phyloP scores from a whole-genome alignment of 2,797 vertebrate genomes.

The Trematomus bernacchii region DNA sequence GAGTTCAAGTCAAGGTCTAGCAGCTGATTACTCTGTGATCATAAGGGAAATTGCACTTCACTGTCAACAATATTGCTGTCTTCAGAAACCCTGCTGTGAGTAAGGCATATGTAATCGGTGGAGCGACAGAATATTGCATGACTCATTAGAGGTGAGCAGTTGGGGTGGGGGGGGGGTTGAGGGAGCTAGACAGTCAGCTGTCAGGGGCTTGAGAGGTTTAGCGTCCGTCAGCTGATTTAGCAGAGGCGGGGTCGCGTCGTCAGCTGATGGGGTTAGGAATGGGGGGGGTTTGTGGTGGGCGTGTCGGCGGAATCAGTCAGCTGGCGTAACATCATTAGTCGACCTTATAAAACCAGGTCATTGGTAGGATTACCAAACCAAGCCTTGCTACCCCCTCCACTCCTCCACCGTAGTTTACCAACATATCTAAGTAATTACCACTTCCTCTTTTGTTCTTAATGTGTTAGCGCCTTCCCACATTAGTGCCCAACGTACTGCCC shows the following conservation, averaged over 20 bases:
- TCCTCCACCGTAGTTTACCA: neutral
- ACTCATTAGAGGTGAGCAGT: conserved; percentile 44
- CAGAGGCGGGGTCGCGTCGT: conserved; percentile 15
- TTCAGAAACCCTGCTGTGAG: neutral
- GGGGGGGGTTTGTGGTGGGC: conserved; percentile 27
- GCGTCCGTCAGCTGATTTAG: conserved; percentile 73
- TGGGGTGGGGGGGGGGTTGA: conserved; percentile 27
- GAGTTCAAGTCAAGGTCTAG: conserved; percentile 29
- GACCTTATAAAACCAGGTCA: conserved; percentile 80
- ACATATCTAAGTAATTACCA: conserved; percentile 20
- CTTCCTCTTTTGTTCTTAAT: conserved; percentile 28
- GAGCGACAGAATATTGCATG: conserved; percentile 9
- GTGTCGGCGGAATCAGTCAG: conserved; percentile 57
- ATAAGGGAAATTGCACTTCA: neutral
- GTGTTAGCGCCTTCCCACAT: neutral
- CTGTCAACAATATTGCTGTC: neutral
- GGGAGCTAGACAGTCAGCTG: conserved; percentile 67
- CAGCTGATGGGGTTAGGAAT: conserved; percentile 68
- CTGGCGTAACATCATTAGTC: conserved; percentile 72
- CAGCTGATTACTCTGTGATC: neutral
- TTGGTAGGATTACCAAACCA: conserved; percentile 66
- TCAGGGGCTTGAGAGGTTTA: conserved; percentile 43
- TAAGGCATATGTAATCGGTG: neutral
- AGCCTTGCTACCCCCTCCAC: conserved; percentile 26
- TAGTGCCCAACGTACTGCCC: neutral